Percentiles rank a stretch among this genome's conserved stretches.
Evolutionary conservation across 2,888 invertebrate species (phyloP).

Genomic region (Coleophora flavipennella): DNA sequence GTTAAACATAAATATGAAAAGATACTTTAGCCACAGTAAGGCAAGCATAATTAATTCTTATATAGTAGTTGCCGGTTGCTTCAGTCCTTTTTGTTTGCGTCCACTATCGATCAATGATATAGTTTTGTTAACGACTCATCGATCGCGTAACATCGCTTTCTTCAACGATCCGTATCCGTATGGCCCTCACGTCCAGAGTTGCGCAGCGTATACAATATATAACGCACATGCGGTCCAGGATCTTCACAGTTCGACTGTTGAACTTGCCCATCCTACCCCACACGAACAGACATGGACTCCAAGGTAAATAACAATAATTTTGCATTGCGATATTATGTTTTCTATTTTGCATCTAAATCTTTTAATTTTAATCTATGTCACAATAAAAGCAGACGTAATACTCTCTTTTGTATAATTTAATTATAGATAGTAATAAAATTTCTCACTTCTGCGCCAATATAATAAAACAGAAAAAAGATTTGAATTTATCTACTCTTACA

Average conservation of each 20-base stretch:
- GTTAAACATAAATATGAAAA: no score
- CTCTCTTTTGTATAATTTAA: no score
- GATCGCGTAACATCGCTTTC: conserved; percentile 60
- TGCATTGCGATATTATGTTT: not conserved
- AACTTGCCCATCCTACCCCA: conserved; percentile 49
- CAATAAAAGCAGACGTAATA: no score
- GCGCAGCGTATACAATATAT: conserved; percentile 59
- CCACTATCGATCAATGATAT: not conserved
- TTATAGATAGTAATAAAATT: no score
- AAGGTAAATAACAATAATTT: conserved; percentile 46
- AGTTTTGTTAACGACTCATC: conserved; percentile 5
- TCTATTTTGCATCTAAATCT: no score
- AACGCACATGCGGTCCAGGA: conserved; percentile 36
- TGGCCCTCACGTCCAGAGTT: conserved; percentile 60
- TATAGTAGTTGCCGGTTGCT: no score
- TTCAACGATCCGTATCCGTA: conserved; percentile 53
- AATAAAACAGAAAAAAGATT: no score
- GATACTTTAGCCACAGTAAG: no score
- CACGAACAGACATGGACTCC: conserved; percentile 61
- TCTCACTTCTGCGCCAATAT: no score
- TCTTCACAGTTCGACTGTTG: conserved; percentile 50
- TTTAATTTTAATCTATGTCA: no score
- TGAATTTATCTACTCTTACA: no score
- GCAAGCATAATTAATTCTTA: no score
- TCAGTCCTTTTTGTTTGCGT: conserved; percentile 26